Conservation (phyloP, 1,140 invertebrate genomes). For the Procambarus clarkii region DNA sequence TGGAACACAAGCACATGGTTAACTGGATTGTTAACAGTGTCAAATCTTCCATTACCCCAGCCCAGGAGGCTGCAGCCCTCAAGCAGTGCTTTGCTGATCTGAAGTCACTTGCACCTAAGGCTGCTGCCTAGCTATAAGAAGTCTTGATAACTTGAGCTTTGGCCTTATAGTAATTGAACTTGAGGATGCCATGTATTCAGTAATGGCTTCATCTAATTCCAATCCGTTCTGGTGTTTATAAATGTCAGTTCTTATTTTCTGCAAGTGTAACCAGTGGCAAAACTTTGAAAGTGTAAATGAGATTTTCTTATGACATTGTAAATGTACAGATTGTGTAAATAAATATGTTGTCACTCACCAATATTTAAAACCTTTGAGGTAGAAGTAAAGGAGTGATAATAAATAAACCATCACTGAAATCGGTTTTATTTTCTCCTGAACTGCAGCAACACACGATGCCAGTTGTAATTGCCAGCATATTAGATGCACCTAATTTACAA, state of each 20-base stretch:
- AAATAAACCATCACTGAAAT: neutral
- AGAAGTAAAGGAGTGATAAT: neutral
- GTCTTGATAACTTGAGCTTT: neutral
- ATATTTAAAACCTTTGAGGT: slow-evolving; percentile 19
- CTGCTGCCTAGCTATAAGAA: neutral
- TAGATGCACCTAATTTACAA: too few species aligned
- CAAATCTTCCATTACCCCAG: slow-evolving; percentile 89
- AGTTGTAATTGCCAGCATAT: too few species aligned
- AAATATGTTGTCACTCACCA: neutral
- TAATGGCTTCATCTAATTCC: neutral
- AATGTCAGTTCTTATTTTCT: neutral
- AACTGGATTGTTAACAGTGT: slow-evolving; percentile 93
- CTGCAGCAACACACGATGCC: neutral
- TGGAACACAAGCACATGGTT: slow-evolving; percentile 94
- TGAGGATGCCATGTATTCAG: neutral
- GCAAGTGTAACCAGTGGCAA: neutral
- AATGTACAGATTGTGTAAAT: slow-evolving; percentile 15
- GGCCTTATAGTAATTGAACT: neutral
- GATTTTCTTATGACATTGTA: neutral
- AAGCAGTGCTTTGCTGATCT: slow-evolving; percentile 93
- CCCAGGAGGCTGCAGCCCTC: slow-evolving; percentile 93
- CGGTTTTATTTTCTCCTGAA: neutral
- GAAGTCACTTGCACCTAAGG: slow-evolving; percentile 81
- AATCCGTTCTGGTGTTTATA: neutral
- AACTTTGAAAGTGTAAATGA: neutral